A percentile compares a stretch with the other conserved stretches of the same genome.
phyloP scores from a whole-genome alignment of 2,888 invertebrate species.

The Nemotelus pantherinus region DNA sequence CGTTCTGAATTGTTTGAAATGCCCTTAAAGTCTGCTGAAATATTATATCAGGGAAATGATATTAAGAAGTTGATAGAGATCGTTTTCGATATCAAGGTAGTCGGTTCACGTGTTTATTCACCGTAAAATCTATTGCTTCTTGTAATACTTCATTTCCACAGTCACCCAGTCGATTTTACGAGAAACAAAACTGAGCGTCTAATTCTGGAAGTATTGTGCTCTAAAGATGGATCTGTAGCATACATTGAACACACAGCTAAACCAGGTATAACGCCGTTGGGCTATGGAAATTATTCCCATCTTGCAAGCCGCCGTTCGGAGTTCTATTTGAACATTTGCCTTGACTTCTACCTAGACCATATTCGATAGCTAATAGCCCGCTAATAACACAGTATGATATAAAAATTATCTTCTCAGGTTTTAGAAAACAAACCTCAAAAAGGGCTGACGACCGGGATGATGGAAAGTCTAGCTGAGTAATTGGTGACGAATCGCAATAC shows the following conservation, averaged over 20 bases:
- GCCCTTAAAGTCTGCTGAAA: conserved; percentile 62
- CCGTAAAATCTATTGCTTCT: not conserved
- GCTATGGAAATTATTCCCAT: conserved; percentile 72
- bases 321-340: conserved; percentile 75
- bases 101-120: not conserved
- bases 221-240: conserved; percentile 73
- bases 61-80: conserved; percentile 73
- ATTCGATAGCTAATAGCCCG: conserved; percentile 79
- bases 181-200: conserved; percentile 69
- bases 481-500: conserved; percentile 44
- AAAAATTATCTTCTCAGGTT: conserved; percentile 76
- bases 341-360: conserved; percentile 79
- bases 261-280: conserved; percentile 71
- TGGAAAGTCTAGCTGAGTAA: conserved; percentile 66
- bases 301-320: conserved; percentile 76
- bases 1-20: conserved; percentile 64
- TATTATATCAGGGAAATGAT: conserved; percentile 65
- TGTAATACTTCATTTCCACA: conserved; percentile 46
- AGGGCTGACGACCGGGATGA: conserved; percentile 80
- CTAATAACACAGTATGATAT: conserved; percentile 64
- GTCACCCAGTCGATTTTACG: conserved; percentile 66
- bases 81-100: conserved; percentile 68
- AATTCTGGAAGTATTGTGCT: conserved; percentile 74
- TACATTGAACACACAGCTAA: conserved; percentile 72
- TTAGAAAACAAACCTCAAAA: conserved; percentile 65